A percentile compares a stretch with the other conserved stretches of the same genome.
phyloP scores from a whole-genome alignment of 2,888 invertebrate genomes.

The Drosophila colorata region DNA sequence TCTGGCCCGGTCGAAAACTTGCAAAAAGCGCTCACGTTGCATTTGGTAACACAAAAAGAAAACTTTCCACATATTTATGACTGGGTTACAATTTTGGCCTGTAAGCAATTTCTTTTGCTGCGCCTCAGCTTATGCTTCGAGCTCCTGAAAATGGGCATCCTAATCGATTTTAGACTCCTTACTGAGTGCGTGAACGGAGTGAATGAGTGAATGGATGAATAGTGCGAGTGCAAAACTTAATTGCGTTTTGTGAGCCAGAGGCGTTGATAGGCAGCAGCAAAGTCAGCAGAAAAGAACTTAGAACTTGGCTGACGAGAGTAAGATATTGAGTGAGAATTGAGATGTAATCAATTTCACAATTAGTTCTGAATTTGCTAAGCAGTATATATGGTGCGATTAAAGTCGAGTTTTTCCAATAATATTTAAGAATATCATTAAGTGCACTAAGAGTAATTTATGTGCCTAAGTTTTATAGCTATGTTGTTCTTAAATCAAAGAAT shows the following conservation, averaged over 20 bases:
- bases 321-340: neutral
- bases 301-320: constrained; percentile 4
- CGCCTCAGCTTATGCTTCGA: constrained; percentile 33
- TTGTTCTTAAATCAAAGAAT: too few species aligned
- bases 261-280: constrained; percentile 41
- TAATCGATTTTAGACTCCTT: constrained; percentile 70
- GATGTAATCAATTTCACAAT: constrained; percentile 22
- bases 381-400: neutral
- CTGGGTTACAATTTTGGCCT: constrained; percentile 74
- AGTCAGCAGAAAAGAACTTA: constrained; percentile 49
- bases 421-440: too few species aligned
- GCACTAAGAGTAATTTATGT: too few species aligned
- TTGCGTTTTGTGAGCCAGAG: constrained; percentile 59
- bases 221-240: constrained; percentile 53
- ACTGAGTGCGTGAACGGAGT: constrained; percentile 21
- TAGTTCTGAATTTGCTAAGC: neutral
- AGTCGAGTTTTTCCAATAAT: neutral
- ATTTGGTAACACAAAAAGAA: constrained; percentile 44
- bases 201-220: constrained; percentile 16
- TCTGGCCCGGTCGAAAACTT: constrained; percentile 48
- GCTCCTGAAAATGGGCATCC: constrained; percentile 68
- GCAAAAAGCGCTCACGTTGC: constrained; percentile 74
- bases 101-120: constrained; percentile 73
- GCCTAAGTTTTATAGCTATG: too few species aligned
- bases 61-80: constrained; percentile 73